Percentiles rank a stretch among this genome's conserved stretches.
phyloP scores from a whole-genome alignment of 2,113 vertebrate species.

The Rousettus leschenaultii region DNA sequence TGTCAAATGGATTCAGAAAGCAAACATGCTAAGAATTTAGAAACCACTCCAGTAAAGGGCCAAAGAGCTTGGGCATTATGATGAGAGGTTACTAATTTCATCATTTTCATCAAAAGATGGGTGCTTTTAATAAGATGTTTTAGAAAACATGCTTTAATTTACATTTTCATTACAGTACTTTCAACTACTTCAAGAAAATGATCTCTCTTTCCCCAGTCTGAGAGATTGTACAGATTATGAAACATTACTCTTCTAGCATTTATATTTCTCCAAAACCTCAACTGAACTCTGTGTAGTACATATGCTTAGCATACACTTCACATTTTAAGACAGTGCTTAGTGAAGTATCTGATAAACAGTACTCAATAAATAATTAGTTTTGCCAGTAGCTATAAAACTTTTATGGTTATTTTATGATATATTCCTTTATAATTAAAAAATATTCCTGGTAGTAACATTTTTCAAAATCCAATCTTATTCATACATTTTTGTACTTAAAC shows the following conservation, averaged over 20 bases:
- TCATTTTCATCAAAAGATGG: conserved; percentile 39
- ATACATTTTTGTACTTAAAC: not conserved
- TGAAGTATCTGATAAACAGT: not conserved
- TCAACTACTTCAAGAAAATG: conserved; percentile 20
- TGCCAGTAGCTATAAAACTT: not conserved
- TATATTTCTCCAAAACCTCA: not conserved
- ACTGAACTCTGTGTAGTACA: not conserved
- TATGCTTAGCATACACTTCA: not conserved
- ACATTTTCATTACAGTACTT: conserved; percentile 38
- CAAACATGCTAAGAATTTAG: conserved; percentile 39
- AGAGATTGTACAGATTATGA: not conserved
- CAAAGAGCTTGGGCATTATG: conserved; percentile 7
- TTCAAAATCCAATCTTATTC: conserved; percentile 17
- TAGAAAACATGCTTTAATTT: conserved; percentile 21
- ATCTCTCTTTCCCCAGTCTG: not conserved
- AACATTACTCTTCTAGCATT: not conserved
- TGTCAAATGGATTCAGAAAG: conserved; percentile 34
- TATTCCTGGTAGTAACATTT: not conserved
- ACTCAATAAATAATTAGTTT: not conserved
- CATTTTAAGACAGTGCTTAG: not conserved
- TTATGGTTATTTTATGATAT: not conserved
- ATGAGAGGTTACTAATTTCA: conserved; percentile 56
- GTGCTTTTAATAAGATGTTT: conserved; percentile 42
- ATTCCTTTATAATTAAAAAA: conserved; percentile 12
- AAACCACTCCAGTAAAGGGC: not conserved